Base-by-base conservation (phyloP, 1,140 invertebrate species). In the Drosophila littoralis region DNA sequence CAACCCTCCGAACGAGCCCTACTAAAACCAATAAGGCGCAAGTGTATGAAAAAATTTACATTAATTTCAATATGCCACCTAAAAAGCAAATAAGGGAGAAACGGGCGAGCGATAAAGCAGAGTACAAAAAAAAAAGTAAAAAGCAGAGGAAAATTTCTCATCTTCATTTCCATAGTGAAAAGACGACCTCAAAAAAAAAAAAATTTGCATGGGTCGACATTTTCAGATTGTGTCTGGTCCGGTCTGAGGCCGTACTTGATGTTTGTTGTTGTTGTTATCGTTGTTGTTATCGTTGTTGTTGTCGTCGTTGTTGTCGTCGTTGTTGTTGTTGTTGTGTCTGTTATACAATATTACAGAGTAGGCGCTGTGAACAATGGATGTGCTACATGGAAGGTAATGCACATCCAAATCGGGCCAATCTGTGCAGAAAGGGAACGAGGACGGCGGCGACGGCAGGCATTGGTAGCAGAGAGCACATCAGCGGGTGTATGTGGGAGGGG, bases 131-230 rank as follows among this genome's bases (percentile, higher is more conserved):
- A 59, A 52, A 50, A 38, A 70, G 51, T 63, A 40, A 36, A n/a
- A 6, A 51, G 32, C 1, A 40, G 10, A 57, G 17, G 28, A 13
- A 75, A 65, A 68, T 67, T 76, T 72, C 45, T 66, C 78, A 76
- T 76, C 66, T 76, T 76, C 67, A 76, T 81, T 80, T 76, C 28
- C 67, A 72, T 72, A 52, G 60, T 67, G 40, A 79, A 67, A 46
- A 28, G 33, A 58, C 67, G 55, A 66, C 61, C 55, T 73, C 50
- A 55, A 64, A 68, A 81, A 77, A 43, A 57, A 71, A 60, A 60
- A 77, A 81, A 77, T 81, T 77, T 81, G 79, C 71, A 81, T 81
- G 75, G 65, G 51, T 81, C 51, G 65, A 81, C 75, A 78, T 82
- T 77, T 68, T 77, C 65, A 75, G 65, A 78, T 75, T 60, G 38